These are phyloP conservation scores for Microplitis deprimator DNA, from an alignment of 2,888 invertebrate species.

Conservation along the genomic window DNA sequence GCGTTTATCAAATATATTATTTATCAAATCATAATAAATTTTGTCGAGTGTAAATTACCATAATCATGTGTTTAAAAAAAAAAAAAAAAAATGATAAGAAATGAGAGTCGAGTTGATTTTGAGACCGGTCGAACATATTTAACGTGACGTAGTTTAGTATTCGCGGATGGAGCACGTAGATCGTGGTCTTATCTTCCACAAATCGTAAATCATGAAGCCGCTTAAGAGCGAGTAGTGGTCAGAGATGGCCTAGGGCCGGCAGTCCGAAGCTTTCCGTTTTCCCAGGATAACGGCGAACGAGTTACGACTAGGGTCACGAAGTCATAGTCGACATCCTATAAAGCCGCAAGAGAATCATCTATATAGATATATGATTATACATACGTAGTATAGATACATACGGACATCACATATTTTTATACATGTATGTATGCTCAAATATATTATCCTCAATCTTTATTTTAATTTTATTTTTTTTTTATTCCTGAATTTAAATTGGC, in stretches of 20 bases:
- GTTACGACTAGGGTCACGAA: conserved; percentile 50
- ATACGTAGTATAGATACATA: background rate
- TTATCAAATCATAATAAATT: background rate
- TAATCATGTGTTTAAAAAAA: background rate
- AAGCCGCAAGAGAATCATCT: background rate
- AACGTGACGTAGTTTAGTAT: conserved; percentile 12
- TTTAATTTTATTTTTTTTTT: background rate
- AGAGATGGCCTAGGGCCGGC: conserved; percentile 42
- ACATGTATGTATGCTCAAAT: background rate
- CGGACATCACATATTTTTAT: background rate
- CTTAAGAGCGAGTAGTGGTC: conserved; percentile 52
- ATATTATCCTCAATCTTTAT: background rate
- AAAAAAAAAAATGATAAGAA: background rate
- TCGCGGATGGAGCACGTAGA: conserved; percentile 32
- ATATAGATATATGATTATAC: conserved; percentile 1
- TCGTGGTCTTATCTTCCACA: conserved; percentile 49
- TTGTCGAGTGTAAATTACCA: background rate
- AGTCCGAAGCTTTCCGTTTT: conserved; percentile 37
- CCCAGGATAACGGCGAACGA: conserved; percentile 46
- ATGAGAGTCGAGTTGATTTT: conserved; percentile 1
- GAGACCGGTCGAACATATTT: conserved; percentile 2
- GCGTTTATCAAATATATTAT: background rate
- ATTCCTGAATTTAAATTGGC: conserved; percentile 20
- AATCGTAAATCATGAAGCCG: conserved; percentile 57
- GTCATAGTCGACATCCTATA: conserved; percentile 45